A percentile compares a stretch with the other conserved stretches of the same genome.
Conservation (phyloP, 2,113 vertebrate genomes). For the Syngnathus typhle region DNA sequence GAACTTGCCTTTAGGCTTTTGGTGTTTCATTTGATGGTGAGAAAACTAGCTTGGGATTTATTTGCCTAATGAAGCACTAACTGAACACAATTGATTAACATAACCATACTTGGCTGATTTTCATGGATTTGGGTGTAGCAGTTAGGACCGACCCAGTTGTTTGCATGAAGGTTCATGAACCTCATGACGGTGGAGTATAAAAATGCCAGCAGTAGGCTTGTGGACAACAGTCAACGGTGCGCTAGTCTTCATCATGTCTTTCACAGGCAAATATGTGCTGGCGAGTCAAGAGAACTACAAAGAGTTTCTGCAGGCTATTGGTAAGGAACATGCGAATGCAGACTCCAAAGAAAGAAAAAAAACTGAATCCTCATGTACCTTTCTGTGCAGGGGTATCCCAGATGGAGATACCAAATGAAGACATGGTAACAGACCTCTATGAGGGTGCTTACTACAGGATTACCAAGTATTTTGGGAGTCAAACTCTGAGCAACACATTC, state of each 20-base stretch:
- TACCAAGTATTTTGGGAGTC: background rate
- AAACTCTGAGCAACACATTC: constrained; percentile 6
- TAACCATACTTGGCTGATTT: background rate
- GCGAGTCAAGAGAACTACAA: constrained; percentile 2
- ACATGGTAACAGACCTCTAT: constrained; percentile 6
- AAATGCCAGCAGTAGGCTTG: background rate
- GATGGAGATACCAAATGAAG: background rate
- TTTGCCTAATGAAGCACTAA: background rate
- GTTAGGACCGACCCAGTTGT: background rate
- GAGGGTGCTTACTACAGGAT: background rate
- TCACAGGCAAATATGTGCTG: constrained; percentile 10
- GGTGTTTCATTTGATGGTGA: background rate
- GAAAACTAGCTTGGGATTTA: background rate
- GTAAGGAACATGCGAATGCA: background rate
- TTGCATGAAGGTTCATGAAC: background rate
- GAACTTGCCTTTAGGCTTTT: no score
- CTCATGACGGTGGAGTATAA: background rate
- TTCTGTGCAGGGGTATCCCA: background rate
- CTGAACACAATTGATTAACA: background rate
- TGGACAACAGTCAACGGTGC: background rate
- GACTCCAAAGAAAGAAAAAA: background rate
- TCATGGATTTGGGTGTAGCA: background rate
- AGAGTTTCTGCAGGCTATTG: constrained; percentile 5
- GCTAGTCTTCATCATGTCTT: constrained; percentile 4
- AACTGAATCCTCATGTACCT: background rate